Evolutionary conservation across 2,888 invertebrate species (phyloP).

Genomic region (Drosophila barbarae): DNA sequence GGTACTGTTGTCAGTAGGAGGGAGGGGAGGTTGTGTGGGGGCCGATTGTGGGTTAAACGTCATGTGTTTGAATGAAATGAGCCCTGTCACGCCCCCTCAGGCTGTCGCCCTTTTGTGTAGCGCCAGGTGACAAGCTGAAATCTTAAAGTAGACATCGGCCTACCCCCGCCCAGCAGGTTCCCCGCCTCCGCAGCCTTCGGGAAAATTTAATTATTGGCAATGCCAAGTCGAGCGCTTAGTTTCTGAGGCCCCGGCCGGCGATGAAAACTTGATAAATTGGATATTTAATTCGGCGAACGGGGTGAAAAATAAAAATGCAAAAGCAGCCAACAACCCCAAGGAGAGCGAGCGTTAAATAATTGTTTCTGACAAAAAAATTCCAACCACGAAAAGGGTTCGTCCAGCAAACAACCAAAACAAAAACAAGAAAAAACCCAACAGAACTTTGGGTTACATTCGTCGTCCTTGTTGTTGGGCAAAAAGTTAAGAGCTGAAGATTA

Average conservation of each 20-base stretch:
- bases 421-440: slow-evolving; percentile 6
- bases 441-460: slow-evolving; percentile 57
- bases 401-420: neutral
- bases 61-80: slow-evolving; percentile 57
- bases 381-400: slow-evolving; percentile 65
- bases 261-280: slow-evolving; percentile 56
- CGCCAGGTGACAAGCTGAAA: slow-evolving; percentile 57
- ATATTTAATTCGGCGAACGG: slow-evolving; percentile 48
- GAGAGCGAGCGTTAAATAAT: slow-evolving; percentile 59
- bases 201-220: slow-evolving; percentile 48
- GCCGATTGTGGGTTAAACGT: slow-evolving; percentile 21
- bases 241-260: slow-evolving; percentile 27
- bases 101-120: slow-evolving; percentile 27
- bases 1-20: neutral
- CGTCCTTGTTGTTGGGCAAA: slow-evolving; percentile 38
- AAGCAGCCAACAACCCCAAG: slow-evolving; percentile 8
- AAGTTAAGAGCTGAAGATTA: slow-evolving; percentile 60
- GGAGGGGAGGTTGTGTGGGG: neutral
- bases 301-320: slow-evolving; percentile 9
- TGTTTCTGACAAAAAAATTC: slow-evolving; percentile 50
- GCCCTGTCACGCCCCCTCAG: slow-evolving; percentile 39
- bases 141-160: slow-evolving; percentile 41
- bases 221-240: slow-evolving; percentile 33
- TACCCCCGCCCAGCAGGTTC: neutral
- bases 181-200: neutral